A percentile compares a stretch with the other conserved stretches of the same genome.
Conservation (phyloP, 2,797 vertebrate genomes). For the Schizothorax lantsangensis region DNA sequence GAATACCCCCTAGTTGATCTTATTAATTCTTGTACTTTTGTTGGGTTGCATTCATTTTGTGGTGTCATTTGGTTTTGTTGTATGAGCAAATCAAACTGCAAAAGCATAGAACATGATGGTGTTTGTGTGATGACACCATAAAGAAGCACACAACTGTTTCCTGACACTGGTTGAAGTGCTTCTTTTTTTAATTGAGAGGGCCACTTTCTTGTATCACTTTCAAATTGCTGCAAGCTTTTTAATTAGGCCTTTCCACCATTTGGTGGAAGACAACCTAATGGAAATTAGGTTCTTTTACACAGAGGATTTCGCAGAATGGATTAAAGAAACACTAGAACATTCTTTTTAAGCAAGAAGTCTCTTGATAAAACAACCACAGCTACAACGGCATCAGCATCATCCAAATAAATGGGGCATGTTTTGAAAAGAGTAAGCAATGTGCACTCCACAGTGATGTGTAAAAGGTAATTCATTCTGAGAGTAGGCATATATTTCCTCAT, state of each 20-base stretch:
- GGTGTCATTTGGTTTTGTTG: neutral
- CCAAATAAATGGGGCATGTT: neutral
- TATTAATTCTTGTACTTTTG: neutral
- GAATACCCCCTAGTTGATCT: too few relatives aligned
- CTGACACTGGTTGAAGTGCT: neutral
- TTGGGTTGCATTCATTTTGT: neutral
- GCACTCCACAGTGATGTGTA: neutral
- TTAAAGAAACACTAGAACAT: neutral
- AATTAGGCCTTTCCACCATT: neutral
- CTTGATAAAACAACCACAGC: neutral
- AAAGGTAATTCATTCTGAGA: neutral
- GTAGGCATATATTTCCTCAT: neutral
- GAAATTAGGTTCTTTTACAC: neutral
- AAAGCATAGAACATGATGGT: neutral
- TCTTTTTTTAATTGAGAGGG: neutral
- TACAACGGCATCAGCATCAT: neutral
- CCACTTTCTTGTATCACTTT: neutral
- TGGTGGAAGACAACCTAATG: neutral
- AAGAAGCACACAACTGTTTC: neutral
- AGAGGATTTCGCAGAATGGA: neutral
- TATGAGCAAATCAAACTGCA: neutral
- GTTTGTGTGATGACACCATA: neutral
- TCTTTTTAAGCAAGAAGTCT: neutral
- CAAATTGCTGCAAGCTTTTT: neutral
- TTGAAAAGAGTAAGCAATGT: neutral